phyloP scores from a whole-genome alignment of 2,797 vertebrate genomes.

The Mycteria americana region DNA sequence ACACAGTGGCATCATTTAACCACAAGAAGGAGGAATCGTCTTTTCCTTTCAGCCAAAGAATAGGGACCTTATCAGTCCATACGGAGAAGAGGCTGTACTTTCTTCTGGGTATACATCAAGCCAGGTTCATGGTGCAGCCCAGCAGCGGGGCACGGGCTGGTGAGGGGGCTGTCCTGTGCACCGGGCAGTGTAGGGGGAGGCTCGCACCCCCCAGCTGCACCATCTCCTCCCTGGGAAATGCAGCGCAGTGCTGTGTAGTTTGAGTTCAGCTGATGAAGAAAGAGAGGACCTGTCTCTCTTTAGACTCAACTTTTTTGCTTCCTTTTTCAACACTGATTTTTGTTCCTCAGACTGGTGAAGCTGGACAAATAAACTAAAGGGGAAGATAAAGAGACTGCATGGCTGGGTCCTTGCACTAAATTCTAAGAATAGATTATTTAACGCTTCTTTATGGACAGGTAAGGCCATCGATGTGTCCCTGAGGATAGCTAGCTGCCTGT shows the following conservation, averaged over 20 bases:
- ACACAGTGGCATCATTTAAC: background rate
- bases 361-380: background rate
- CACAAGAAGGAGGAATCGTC: background rate
- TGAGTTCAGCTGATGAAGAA: background rate
- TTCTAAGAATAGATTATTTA: background rate
- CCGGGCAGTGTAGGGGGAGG: too few species aligned
- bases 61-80: background rate
- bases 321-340: background rate
- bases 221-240: background rate
- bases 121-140: fast-evolving
- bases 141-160: background rate
- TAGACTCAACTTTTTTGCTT: background rate
- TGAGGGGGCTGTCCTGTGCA: background rate
- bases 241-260: fast-evolving
- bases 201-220: fast-evolving
- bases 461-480: background rate
- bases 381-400: background rate
- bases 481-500: background rate
- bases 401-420: background rate
- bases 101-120: background rate
- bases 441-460: background rate
- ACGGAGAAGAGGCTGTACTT: background rate
- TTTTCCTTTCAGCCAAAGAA: background rate
- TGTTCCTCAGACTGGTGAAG: background rate
- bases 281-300: background rate